Evolutionary conservation across 2,113 vertebrate genomes (phyloP), one percentile per base, ranked within the genome.

Genomic region (Callocephalon fimbriatum): DNA sequence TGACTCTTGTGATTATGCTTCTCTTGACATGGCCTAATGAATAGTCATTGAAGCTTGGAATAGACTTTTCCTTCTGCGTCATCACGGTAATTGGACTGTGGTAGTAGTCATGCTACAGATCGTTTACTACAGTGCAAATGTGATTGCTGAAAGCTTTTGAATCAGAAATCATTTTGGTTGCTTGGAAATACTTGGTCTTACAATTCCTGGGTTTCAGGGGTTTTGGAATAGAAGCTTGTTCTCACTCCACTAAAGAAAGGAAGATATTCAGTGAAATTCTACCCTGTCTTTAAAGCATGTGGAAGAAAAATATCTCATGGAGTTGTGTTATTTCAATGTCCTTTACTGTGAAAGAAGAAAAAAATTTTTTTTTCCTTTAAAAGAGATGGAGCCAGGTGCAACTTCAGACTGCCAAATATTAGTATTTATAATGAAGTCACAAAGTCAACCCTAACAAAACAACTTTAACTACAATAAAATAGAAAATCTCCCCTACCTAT

Each of bases 11-110:
- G 71, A 89, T 44, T 53, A 22, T 25, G 8, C 38, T 74, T 68
- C 71, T 80, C 85, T 92, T 80, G 35, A 23, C 86, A 67, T 23
- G 59, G 71, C 42, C 83, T 92, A 84, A 94, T 86, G 93, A 93
- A 88, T 42, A 94, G 23, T 59, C 19, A 4, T 40, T 2, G 0
- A 59, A 59, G 71, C 78, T 62, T 21, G 90, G 85, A 93, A 96
- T 37, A 94, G 74, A 76, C 62, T 68, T 72, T 58, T 67, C 50
- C 38, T 95, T 59, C 74, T 95, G 85, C 51, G 15, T 93, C 93
- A 96, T 92, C 78, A 32, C 3, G 32, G 44, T 82, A 90, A 96
- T 90, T 91, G 90, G 67, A 66, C 75, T 66, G 45, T 66, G 63
- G 63, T 67, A 65, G 54, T 65, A 77, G n/a, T 91, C 77, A 71